Base-by-base conservation (phyloP, 2,113 vertebrate species). In the Hippocampus comes region DNA sequence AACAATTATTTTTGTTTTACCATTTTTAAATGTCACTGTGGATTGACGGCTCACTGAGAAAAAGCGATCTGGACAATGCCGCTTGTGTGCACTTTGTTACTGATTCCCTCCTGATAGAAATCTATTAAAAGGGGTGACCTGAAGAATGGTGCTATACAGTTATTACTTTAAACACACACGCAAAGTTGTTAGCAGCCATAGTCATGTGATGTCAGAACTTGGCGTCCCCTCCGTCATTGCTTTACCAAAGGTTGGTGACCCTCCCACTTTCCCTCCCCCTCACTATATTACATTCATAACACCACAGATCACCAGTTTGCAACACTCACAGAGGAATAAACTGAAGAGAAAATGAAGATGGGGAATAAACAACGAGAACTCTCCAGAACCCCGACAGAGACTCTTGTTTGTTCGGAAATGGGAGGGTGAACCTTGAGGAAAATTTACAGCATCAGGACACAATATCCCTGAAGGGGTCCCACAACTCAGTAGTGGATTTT, bases 21-120 rank as follows among this genome's bases (percentile, higher is more conserved):
- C 74, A 56, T 68, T 78, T 80, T 70, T 63, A 63, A 41, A 63
- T 42, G 49, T 82, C 79, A 89, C 80, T 86, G 86, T 84, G 77
- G 78, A 80, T 84, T 71, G 77, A 80, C 82, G 70, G 78, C 79
- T 81, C 72, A 77, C 74, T 78, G 76, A 75, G 78, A 77, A 82
- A 86, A 78, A 74, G 77, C 79, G 78, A 61, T 79, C 78, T 82
- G 77, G 80, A 83, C 83, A 81, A 77, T 79, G 83, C 84, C 80
- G 82, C 89, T 88, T 82, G 82, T 90, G 89, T 86, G 89, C 90
- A 90, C 90, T 87, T 90, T 89, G 84, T 88, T 73, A 75, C 48
- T 63, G 74, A 82, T 63, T 75, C 79, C 82, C 81, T 75, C 38
- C 0, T 25, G 27, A 65, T 64, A 69, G 71, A 57, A 78, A 68